Conservation (phyloP, 2,113 vertebrate species). For the Malaclemys terrapin region DNA sequence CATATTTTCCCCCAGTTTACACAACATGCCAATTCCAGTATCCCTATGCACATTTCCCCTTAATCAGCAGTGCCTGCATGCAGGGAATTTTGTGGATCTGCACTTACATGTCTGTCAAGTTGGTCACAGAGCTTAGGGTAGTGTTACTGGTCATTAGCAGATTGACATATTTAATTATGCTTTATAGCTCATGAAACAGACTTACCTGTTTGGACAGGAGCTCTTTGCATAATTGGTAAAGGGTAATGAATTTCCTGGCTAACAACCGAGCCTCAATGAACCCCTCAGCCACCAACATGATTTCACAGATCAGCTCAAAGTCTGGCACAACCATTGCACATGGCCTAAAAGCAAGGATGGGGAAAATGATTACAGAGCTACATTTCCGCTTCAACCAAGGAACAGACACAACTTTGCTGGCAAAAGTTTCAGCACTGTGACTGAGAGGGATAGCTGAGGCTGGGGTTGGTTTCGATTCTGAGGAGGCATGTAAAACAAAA, state of each 20-base stretch:
- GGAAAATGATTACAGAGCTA: not conserved
- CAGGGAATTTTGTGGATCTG: not conserved
- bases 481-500: not conserved
- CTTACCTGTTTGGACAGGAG: slow-evolving; percentile 96
- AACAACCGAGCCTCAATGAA: slow-evolving; percentile 90
- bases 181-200: not conserved
- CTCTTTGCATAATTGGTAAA: slow-evolving; percentile 94
- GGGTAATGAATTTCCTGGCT: slow-evolving; percentile 95
- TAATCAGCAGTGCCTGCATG: not conserved
- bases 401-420: not conserved
- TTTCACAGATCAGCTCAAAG: slow-evolving; percentile 98
- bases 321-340: slow-evolving; percentile 99
- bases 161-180: not conserved
- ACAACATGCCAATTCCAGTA: not conserved
- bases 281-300: slow-evolving; percentile 97
- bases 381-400: no score
- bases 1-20: not conserved
- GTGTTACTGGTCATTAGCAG: not conserved
- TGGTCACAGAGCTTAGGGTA: not conserved
- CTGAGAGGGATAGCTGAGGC: not conserved
- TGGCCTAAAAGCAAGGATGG: slow-evolving; percentile 79
- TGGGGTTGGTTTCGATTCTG: not conserved
- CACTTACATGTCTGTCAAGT: not conserved
- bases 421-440: not conserved
- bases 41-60: not conserved